Evolutionary conservation across 2,888 invertebrate species (phyloP).

Genomic region (Xestia xanthographa): DNA sequence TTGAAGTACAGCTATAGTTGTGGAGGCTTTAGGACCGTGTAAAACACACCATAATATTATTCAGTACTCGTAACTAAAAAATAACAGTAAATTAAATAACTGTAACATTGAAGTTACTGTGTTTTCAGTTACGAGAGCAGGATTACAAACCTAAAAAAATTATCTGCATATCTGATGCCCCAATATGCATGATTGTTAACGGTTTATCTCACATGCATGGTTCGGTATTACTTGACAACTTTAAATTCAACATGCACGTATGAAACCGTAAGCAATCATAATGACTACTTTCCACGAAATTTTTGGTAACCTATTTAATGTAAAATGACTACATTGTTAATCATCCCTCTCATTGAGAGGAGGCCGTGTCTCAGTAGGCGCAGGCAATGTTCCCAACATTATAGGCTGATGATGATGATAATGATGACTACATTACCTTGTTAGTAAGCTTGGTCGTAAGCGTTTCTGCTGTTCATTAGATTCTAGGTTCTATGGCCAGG

Average conservation of each 20-base stretch:
- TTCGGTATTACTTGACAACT: neutral
- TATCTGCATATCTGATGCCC: neutral
- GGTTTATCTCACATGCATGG: neutral
- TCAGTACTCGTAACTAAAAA: neutral
- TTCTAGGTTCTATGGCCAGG: neutral
- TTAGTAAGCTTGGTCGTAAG: neutral
- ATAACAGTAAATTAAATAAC: neutral
- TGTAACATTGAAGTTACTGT: neutral
- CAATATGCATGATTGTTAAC: neutral
- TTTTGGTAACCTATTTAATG: neutral
- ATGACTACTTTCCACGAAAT: neutral
- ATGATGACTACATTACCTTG: neutral
- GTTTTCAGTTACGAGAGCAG: neutral
- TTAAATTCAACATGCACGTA: neutral
- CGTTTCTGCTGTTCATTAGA: neutral
- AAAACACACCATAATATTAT: neutral
- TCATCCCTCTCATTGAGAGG: no score
- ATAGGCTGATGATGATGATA: neutral
- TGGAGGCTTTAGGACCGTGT: neutral
- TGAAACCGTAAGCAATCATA: neutral
- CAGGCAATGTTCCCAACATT: no score
- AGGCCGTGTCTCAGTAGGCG: no score
- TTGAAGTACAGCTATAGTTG: neutral
- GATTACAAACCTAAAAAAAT: neutral
- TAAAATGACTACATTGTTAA: neutral